Conservation (phyloP, 2,888 invertebrate genomes). For the Lumbricus terrestris region DNA sequence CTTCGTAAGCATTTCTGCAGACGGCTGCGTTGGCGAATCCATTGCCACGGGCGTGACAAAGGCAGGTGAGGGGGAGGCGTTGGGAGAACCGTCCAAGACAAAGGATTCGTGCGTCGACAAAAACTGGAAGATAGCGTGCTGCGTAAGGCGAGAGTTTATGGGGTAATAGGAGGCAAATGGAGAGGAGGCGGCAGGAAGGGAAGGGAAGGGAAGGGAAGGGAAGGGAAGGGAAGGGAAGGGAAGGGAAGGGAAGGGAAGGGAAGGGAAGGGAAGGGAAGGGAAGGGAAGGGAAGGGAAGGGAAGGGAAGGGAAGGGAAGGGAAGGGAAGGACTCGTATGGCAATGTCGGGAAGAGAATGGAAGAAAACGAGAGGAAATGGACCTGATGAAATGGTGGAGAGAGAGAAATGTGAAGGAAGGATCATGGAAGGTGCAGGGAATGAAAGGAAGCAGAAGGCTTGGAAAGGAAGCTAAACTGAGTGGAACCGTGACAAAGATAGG, state of each 20-base stretch:
- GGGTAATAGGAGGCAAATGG: neutral
- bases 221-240: no score
- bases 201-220: neutral
- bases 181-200: neutral
- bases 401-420: neutral
- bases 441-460: neutral
- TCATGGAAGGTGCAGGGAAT: no score
- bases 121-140: neutral
- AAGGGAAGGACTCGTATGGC: neutral
- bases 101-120: neutral
- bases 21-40: neutral
- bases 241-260: neutral
- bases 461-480: no score
- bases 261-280: neutral
- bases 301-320: neutral
- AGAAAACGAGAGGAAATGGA: neutral
- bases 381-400: no score
- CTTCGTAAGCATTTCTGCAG: neutral
- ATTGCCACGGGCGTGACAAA: neutral
- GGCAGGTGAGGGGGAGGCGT: neutral
- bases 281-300: neutral
- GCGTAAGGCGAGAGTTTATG: neutral
- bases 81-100: neutral
- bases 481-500: neutral
- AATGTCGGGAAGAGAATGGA: neutral